phyloP scores from a whole-genome alignment of 1,140 invertebrate genomes.

The Chrysoperla carnea region DNA sequence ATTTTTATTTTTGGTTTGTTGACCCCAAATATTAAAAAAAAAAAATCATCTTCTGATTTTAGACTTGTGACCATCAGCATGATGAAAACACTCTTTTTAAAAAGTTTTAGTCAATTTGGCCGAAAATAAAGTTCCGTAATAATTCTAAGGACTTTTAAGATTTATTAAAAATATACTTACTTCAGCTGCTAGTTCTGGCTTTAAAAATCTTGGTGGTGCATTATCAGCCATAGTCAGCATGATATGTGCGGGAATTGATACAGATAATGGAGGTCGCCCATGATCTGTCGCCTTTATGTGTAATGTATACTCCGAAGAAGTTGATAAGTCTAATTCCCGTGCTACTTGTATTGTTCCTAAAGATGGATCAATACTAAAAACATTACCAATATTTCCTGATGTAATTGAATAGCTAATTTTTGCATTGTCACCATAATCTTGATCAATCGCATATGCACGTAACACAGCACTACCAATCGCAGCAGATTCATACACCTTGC shows the following conservation, averaged over 20 bases:
- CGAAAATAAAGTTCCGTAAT: no score
- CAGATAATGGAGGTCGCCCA: conserved; percentile 52
- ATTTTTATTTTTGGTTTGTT: no score
- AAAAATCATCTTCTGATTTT: no score
- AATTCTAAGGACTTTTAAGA: no score
- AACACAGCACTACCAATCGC: conserved; percentile 52
- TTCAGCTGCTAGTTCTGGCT: conserved; percentile 50
- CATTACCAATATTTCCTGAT: conserved; percentile 68
- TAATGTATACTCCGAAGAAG: conserved; percentile 62
- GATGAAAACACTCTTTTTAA: no score
- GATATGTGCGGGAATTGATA: conserved; percentile 69
- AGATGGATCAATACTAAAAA: conserved; percentile 58
- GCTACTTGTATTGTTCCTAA: conserved; percentile 61
- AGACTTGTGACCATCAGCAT: no score
- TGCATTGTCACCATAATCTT: conserved; percentile 67
- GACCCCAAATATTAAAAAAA: no score
- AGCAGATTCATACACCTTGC: conserved; percentile 58
- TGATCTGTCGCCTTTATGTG: conserved; percentile 66
- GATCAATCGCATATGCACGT: conserved; percentile 56
- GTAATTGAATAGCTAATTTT: conserved; percentile 62
- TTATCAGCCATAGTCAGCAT: conserved; percentile 77
- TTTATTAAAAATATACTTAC: background rate
- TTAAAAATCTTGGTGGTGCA: conserved; percentile 61
- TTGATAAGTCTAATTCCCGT: conserved; percentile 49
- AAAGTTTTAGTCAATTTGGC: no score